A percentile compares a stretch with the other conserved stretches of the same genome.
Evolutionary conservation across 1,140 invertebrate genomes (phyloP).

Genomic region (Telenomus remus): DNA sequence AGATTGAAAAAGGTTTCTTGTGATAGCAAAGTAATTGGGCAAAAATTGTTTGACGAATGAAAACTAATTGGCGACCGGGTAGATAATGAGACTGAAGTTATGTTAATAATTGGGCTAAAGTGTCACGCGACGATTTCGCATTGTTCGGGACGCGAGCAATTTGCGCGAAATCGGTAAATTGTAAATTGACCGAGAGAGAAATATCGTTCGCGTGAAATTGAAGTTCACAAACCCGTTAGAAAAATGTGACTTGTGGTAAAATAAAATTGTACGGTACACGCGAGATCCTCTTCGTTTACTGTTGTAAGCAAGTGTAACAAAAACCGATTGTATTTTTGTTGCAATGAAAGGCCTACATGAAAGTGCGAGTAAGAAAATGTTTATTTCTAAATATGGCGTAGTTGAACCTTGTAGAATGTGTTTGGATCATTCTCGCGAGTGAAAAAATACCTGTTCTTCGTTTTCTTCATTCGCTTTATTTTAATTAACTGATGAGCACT

Average conservation of each 20-base stretch:
- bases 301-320: slow-evolving; percentile 9
- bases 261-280: slow-evolving; percentile 22
- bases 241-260: background rate
- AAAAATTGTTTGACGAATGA: slow-evolving; percentile 3
- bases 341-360: slow-evolving; percentile 59
- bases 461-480: too few relatives aligned
- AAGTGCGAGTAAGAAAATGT: slow-evolving; percentile 69
- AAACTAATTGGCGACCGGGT: background rate
- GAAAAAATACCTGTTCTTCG: background rate
- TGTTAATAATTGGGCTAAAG: background rate
- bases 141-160: background rate
- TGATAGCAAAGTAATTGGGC: slow-evolving; percentile 3
- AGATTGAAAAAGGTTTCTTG: slow-evolving; percentile 5
- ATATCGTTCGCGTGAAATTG: background rate
- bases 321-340: slow-evolving; percentile 43
- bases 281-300: slow-evolving; percentile 4
- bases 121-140: background rate
- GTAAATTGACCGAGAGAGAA: slow-evolving; percentile 1
- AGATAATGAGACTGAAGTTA: background rate
- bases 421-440: slow-evolving; percentile 25
- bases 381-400: slow-evolving; percentile 61
- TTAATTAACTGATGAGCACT: too few relatives aligned
- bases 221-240: slow-evolving; percentile 5
- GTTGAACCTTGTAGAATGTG: slow-evolving; percentile 59
- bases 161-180: background rate